Evolutionary conservation across 2,113 vertebrate species (phyloP).

Genomic region (Etia nguti): DNA sequence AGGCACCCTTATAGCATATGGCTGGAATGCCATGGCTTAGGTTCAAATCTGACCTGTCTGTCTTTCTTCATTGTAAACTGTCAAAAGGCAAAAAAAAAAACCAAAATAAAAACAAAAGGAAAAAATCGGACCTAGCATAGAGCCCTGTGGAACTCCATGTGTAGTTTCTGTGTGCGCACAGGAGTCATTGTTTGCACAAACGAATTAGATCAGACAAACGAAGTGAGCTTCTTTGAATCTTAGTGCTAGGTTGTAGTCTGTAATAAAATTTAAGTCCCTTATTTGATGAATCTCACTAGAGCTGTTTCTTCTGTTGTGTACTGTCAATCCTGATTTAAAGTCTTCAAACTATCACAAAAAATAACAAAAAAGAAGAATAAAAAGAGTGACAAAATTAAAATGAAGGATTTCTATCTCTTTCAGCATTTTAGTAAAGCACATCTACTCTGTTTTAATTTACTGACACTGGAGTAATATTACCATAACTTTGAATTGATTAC

Average conservation of each 20-base stretch:
- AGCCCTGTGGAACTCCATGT: background rate
- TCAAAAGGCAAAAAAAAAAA: background rate
- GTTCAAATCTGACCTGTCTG: background rate
- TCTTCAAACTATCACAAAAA: background rate
- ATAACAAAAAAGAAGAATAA: background rate
- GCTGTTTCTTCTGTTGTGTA: background rate
- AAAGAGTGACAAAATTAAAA: background rate
- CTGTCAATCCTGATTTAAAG: background rate
- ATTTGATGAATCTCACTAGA: background rate
- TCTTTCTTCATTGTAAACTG: background rate
- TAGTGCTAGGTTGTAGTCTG: background rate
- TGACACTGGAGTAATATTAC: background rate
- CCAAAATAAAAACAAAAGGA: background rate
- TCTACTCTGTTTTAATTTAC: background rate
- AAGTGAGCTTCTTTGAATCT: background rate
- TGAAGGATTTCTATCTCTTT: background rate
- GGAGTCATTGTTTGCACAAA: background rate
- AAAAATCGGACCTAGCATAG: background rate
- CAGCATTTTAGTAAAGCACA: background rate
- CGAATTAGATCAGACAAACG: fast-evolving
- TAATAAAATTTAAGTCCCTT: background rate
- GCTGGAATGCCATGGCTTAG: fast-evolving
- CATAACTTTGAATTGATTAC: conserved; percentile 7
- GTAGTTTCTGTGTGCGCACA: background rate
- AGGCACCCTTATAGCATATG: background rate